phyloP scores from a whole-genome alignment of 64 coral and sea anemone genomes.

The Porites lutea region DNA sequence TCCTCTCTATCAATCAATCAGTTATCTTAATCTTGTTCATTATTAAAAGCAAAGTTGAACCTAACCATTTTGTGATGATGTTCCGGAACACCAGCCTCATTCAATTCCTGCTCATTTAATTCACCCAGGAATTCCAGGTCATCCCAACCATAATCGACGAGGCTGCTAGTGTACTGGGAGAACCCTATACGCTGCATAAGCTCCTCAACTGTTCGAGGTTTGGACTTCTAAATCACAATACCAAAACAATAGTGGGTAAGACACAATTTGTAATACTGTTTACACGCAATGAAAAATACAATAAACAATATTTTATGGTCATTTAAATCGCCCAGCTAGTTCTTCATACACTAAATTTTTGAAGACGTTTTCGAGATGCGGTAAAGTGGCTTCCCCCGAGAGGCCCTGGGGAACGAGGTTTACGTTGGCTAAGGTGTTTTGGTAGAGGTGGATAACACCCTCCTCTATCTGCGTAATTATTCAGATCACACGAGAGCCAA shows the following conservation, averaged over 20 bases:
- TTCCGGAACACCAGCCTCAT: conserved; percentile 14
- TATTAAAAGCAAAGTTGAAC: neutral
- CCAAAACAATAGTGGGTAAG: neutral
- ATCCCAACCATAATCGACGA: conserved; percentile 55
- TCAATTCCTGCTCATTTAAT: conserved; percentile 57
- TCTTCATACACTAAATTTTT: too few relatives aligned
- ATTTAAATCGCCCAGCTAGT: too few relatives aligned
- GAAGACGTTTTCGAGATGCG: too few relatives aligned
- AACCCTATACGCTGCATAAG: conserved; percentile 71
- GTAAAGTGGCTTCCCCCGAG: too few relatives aligned
- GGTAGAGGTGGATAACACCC: too few relatives aligned
- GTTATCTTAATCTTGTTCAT: too few relatives aligned
- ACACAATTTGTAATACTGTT: neutral
- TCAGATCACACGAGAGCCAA: too few relatives aligned
- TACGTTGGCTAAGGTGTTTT: too few relatives aligned
- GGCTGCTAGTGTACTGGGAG: conserved; percentile 33
- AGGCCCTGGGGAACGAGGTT: too few relatives aligned
- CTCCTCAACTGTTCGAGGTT: conserved; percentile 60
- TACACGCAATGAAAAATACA: neutral
- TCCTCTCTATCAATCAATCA: neutral
- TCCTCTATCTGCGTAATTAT: too few relatives aligned
- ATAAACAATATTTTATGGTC: too few relatives aligned
- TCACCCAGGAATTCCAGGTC: conserved; percentile 58
- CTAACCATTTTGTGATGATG: conserved; percentile 55
- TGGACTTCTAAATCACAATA: conserved; percentile 9